phyloP scores from a whole-genome alignment of 2,113 vertebrate species.

The Carettochelys insculpta region DNA sequence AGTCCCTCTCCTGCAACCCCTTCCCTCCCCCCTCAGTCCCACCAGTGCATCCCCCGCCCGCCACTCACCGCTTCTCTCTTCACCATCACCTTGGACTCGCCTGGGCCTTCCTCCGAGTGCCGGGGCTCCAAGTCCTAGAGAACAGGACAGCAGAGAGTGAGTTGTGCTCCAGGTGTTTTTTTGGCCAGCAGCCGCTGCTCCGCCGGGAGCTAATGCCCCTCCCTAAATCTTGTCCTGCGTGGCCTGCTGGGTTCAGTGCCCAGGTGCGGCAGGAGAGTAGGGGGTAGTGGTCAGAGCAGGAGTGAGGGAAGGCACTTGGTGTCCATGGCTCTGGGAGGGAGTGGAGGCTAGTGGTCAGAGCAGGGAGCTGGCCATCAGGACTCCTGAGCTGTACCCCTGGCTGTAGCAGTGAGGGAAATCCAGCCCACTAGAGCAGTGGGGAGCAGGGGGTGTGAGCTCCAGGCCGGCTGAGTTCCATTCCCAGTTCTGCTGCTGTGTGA shows the following conservation, averaged over 20 bases:
- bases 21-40: background rate
- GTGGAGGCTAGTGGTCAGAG: too few species aligned
- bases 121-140: too few species aligned
- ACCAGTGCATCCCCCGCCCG: background rate
- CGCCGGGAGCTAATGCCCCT: accelerated
- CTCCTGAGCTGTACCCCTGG: too few species aligned
- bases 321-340: background rate
- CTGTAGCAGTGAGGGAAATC: too few species aligned
- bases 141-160: background rate
- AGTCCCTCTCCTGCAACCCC: too few species aligned
- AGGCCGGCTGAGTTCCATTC: background rate
- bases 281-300: too few species aligned
- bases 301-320: too few species aligned
- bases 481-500: background rate
- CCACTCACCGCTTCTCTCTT: background rate
- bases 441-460: background rate
- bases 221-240: background rate
- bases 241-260: too few species aligned
- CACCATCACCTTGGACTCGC: background rate
- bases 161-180: background rate
- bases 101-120: background rate
- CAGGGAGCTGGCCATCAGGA: too few species aligned
- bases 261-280: too few species aligned
- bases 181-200: background rate
- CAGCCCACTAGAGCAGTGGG: background rate